Percentiles rank a stretch among this genome's conserved stretches.
Conservation (phyloP, 2,113 vertebrate genomes). For the Ascaphus truei region DNA sequence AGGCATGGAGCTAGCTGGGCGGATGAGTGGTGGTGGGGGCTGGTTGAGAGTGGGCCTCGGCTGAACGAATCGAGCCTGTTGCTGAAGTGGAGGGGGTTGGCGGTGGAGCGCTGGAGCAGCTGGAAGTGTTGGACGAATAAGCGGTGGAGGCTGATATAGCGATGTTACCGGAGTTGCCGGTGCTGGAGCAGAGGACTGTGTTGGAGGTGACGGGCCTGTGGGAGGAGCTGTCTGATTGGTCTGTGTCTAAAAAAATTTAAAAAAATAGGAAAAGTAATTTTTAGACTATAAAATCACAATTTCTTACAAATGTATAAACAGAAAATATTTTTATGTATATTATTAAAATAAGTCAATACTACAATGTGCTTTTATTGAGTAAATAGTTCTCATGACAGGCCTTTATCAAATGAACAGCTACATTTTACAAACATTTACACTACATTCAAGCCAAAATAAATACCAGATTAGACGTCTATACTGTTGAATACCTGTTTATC, state of each 20-base stretch:
- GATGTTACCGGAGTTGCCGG: constrained; percentile 66
- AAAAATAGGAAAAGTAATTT: constrained; percentile 52
- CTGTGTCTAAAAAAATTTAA: constrained; percentile 67
- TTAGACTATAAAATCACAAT: constrained; percentile 3
- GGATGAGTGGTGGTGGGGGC: constrained; percentile 88
- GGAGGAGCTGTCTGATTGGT: constrained; percentile 73
- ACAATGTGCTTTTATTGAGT: constrained; percentile 8
- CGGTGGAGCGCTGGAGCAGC: constrained; percentile 89
- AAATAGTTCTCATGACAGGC: not conserved
- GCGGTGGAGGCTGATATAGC: constrained; percentile 90
- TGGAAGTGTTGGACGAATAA: constrained; percentile 86
- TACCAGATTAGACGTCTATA: not conserved
- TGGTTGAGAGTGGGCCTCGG: constrained; percentile 84
- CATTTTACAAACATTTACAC: not conserved
- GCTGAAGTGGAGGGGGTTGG: constrained; percentile 91
- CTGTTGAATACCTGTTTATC: not conserved
- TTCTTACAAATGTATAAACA: not conserved
- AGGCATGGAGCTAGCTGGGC: constrained; percentile 87
- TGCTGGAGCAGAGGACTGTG: constrained; percentile 68
- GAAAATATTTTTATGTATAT: not conserved
- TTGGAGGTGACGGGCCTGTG: constrained; percentile 79
- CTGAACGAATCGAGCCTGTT: constrained; percentile 89
- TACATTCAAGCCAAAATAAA: not conserved
- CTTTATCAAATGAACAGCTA: not conserved
- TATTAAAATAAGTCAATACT: constrained; percentile 45